Evolutionary conservation across 2,797 vertebrate species (phyloP), one percentile per base, ranked within the genome.

Genomic region (Pyrocephalus nanus): DNA sequence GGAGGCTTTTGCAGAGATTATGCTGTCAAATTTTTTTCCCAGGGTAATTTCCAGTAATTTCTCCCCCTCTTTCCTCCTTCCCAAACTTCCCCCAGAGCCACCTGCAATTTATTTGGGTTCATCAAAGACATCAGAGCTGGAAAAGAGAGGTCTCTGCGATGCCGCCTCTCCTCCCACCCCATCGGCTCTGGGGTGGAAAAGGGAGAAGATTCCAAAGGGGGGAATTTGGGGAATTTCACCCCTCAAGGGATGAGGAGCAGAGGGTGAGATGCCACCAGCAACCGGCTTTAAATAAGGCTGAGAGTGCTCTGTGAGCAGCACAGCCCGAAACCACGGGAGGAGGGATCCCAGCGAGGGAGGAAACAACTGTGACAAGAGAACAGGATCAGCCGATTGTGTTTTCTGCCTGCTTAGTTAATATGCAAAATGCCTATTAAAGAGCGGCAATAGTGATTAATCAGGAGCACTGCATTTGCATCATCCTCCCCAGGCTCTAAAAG

Each of bases 391-490:
- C 47, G 61, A 92, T 47, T 2, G 36, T 1, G 3, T 70, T 61
- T 81, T 78, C 85, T 95, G 80, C 66, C 73, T 55, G 58, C 87
- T 91, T 81, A 26, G 58, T 94, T 84, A 87, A 76, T 77, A 85
- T 47, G 87, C 60, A 89, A 89, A 93, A 57, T 38, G 53, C 77
- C 51, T 3, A 54, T 66, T 67, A 69, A 79, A 45, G 60, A 94
- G 60, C 15, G 60, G 62, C 67, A 64, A 4, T 9, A 60, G 76
- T 3, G 73, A 57, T 81, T 92, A 82, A 75, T 90, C 65, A 72
- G 82, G 71, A 78, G 32, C 26, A 21, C 13, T 36, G 69, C 36
- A 30, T 80, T 74, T 48, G 40, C 36, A 21, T 62, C 74, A 34
- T 70, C 42, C 50, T 81, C 87, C 47, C 29, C 54, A 7, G 71